A percentile compares a stretch with the other conserved stretches of the same genome.
These are phyloP conservation scores for Perodicticus potto DNA, from an alignment of 2,797 vertebrate species.

Conservation along the genomic window DNA sequence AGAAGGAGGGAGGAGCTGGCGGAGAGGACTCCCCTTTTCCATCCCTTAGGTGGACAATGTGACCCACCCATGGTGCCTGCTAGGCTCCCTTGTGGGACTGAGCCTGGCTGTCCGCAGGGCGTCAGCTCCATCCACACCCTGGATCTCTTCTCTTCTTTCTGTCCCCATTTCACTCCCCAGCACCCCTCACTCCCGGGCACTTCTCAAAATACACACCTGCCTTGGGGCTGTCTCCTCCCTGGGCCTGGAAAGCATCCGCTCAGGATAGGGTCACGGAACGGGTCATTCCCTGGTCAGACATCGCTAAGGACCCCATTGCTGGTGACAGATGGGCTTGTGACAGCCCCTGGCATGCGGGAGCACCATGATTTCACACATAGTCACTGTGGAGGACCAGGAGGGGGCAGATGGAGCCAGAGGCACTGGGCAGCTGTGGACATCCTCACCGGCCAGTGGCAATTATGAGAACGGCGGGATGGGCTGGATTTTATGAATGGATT, in stretches of 20 bases:
- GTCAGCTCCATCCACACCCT: fast-evolving
- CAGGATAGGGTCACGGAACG: neutral
- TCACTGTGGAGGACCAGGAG: neutral
- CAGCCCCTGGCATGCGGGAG: neutral
- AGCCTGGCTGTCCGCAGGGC: fast-evolving
- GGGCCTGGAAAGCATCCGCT: neutral
- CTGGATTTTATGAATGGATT: neutral
- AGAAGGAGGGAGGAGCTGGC: neutral
- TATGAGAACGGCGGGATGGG: neutral
- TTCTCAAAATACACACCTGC: neutral
- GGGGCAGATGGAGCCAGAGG: fast-evolving
- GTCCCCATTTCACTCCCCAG: neutral
- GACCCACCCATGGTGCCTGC: fast-evolving
- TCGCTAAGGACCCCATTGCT: neutral
- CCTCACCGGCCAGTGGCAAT: fast-evolving
- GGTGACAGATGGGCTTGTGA: neutral
- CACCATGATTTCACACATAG: fast-evolving
- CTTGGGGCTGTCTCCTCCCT: fast-evolving
- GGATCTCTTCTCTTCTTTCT: fast-evolving
- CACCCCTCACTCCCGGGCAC: too few relatives aligned
- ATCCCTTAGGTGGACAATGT: neutral
- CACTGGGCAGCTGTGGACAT: neutral
- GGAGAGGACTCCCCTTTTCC: too few relatives aligned
- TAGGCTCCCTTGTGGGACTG: fast-evolving
- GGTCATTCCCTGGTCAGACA: neutral